Conservation (phyloP, 1,140 invertebrate genomes). For the Tribolium castaneum region DNA sequence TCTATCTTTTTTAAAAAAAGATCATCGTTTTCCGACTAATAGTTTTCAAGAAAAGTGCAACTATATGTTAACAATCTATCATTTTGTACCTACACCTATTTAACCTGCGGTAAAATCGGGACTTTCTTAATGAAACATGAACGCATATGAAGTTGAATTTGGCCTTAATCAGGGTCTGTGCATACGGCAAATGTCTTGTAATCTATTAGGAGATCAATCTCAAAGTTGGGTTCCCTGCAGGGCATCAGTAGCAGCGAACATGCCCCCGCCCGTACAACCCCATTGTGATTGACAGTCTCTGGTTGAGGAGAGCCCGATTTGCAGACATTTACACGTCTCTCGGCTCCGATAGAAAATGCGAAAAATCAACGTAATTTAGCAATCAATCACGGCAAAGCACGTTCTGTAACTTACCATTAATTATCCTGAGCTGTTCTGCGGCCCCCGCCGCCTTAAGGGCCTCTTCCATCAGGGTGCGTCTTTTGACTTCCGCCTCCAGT, state of each 20-base stretch:
- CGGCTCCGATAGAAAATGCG: conserved; percentile 18
- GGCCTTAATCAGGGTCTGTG: conserved; percentile 1
- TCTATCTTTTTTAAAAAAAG: too few relatives aligned
- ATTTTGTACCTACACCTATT: too few relatives aligned
- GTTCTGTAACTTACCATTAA: conserved; percentile 74
- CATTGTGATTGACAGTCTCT: conserved; percentile 35
- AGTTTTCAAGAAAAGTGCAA: too few relatives aligned
- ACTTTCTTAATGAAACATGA: neutral
- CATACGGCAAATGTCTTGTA: conserved; percentile 47
- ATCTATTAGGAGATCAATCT: conserved; percentile 47
- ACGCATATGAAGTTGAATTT: neutral
- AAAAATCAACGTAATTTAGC: conserved; percentile 34
- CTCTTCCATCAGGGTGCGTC: conserved; percentile 81
- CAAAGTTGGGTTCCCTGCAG: conserved; percentile 44
- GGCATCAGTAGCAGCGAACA: conserved; percentile 38
- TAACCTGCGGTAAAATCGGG: too few relatives aligned
- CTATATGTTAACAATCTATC: too few relatives aligned
- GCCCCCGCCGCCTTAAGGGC: conserved; percentile 82
- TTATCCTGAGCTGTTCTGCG: conserved; percentile 80
- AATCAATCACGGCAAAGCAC: conserved; percentile 30
- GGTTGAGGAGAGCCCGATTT: conserved; percentile 16
- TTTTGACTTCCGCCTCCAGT: conserved; percentile 81
- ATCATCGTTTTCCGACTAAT: too few relatives aligned
- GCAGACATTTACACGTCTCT: conserved; percentile 29
- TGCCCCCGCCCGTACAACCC: conserved; percentile 18